phyloP scores from a whole-genome alignment of 2,113 vertebrate species.

The Sarotherodon lohbergeri region DNA sequence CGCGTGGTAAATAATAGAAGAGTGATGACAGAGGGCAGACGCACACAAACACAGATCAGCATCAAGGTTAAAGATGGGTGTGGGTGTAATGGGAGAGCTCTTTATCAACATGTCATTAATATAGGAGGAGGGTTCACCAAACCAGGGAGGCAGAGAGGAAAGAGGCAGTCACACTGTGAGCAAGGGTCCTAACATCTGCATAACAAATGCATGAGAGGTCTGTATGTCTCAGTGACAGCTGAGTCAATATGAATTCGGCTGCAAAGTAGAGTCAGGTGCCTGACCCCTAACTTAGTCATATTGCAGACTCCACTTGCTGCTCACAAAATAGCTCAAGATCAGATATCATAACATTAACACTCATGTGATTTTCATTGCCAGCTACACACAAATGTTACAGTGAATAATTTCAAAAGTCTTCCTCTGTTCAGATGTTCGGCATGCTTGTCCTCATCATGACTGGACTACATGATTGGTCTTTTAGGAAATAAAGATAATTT shows the following conservation, averaged over 20 bases:
- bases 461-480: background rate
- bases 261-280: slow-evolving; percentile 15
- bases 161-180: background rate
- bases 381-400: background rate
- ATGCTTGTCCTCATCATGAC: background rate
- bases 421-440: background rate
- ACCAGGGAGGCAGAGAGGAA: background rate
- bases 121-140: slow-evolving; percentile 12
- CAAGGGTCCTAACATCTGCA: slow-evolving; percentile 17
- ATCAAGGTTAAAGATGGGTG: slow-evolving; percentile 63
- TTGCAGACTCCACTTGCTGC: slow-evolving; percentile 14
- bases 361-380: background rate
- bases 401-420: background rate
- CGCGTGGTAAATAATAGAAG: slow-evolving; percentile 70
- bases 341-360: background rate
- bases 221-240: slow-evolving; percentile 13
- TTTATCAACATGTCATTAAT: slow-evolving; percentile 51
- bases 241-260: slow-evolving; percentile 27
- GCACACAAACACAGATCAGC: slow-evolving; percentile 58
- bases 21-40: slow-evolving; percentile 58
- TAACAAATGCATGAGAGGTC: slow-evolving; percentile 8
- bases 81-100: slow-evolving; percentile 47
- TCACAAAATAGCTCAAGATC: background rate
- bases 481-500: background rate
- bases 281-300: slow-evolving; percentile 34